phyloP scores from a whole-genome alignment of 2,888 invertebrate genomes.

The Torymus texanus region DNA sequence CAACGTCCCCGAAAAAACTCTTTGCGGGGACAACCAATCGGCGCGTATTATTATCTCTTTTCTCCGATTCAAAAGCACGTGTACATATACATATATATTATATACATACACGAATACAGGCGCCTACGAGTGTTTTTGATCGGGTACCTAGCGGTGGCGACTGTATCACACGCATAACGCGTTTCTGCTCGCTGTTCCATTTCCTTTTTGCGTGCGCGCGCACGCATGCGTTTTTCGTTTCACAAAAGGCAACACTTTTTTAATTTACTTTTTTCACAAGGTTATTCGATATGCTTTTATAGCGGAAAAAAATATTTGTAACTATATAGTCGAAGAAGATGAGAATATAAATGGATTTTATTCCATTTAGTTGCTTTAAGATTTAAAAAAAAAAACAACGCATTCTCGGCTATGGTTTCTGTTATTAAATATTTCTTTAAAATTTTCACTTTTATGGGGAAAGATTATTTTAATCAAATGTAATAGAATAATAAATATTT shows the following conservation, averaged over 20 bases:
- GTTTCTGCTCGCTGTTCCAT: slow-evolving; percentile 14
- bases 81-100: background rate
- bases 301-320: background rate
- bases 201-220: slow-evolving; percentile 12
- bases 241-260: slow-evolving; percentile 17
- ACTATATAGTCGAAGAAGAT: slow-evolving; percentile 4
- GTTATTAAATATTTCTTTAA: too few relatives aligned
- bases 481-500: too few relatives aligned
- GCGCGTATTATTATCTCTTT: slow-evolving; percentile 19
- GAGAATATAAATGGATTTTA: slow-evolving; percentile 5
- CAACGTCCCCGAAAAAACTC: background rate
- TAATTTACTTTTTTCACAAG: background rate
- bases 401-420: too few relatives aligned
- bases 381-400: too few relatives aligned
- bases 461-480: too few relatives aligned
- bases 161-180: background rate
- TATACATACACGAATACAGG: too few relatives aligned
- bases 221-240: background rate
- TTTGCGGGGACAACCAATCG: slow-evolving; percentile 15
- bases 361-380: background rate
- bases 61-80: background rate
- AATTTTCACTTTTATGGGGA: too few relatives aligned
- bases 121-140: slow-evolving; percentile 5
- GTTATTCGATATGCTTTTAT: slow-evolving; percentile 37
- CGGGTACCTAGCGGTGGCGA: background rate